A percentile compares a stretch with the other conserved stretches of the same genome.
Evolutionary conservation across 1,140 invertebrate species (phyloP).

Genomic region (Ostrea edulis): DNA sequence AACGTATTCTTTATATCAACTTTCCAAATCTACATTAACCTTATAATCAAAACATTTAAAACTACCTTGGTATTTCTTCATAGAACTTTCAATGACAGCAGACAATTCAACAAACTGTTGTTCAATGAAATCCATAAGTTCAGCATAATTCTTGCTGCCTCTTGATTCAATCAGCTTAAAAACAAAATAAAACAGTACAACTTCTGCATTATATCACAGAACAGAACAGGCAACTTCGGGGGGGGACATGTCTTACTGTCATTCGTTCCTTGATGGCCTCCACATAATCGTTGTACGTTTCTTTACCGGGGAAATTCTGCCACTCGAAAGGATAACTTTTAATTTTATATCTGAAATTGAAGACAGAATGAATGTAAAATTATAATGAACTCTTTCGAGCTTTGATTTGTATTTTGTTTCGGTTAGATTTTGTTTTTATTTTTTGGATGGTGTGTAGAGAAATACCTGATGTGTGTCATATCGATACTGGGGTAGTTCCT

Average conservation of each 20-base stretch:
- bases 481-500: background rate
- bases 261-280: slow-evolving; percentile 28
- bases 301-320: slow-evolving; percentile 27
- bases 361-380: background rate
- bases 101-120: slow-evolving; percentile 36
- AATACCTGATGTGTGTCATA: background rate
- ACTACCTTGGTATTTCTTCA: slow-evolving; percentile 26
- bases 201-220: background rate
- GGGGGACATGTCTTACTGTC: background rate
- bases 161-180: slow-evolving; percentile 13
- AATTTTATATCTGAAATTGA: background rate
- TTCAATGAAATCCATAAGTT: slow-evolving; percentile 32
- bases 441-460: background rate
- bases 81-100: background rate
- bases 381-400: background rate
- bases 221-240: too few relatives aligned
- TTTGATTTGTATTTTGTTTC: too few relatives aligned
- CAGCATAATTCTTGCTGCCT: background rate
- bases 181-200: background rate
- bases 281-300: background rate
- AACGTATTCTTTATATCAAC: too few relatives aligned
- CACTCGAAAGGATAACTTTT: background rate
- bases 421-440: too few relatives aligned
- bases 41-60: background rate
- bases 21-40: too few relatives aligned